These are phyloP conservation scores for Diphyllodes magnificus DNA, from an alignment of 2,113 vertebrate genomes.

Conservation along the genomic window DNA sequence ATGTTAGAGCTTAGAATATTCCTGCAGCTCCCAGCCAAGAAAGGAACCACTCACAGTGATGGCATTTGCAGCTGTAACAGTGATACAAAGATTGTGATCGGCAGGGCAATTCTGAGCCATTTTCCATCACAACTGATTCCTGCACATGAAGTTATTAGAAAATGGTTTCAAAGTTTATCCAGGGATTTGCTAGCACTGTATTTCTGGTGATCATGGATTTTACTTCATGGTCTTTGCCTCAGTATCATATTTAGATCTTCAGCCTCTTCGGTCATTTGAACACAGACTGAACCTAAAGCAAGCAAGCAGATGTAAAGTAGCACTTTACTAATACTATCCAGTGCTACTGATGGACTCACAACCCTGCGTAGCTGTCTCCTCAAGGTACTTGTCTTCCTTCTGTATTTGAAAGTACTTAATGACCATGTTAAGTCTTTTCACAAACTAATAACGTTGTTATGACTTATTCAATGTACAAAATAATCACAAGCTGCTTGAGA, in stretches of 20 bases:
- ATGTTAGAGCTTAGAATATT: not conserved
- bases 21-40: not conserved
- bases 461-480: not conserved
- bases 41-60: not conserved
- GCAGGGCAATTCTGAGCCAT: not conserved
- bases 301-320: not conserved
- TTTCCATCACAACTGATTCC: not conserved
- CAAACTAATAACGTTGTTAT: not conserved
- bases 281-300: not conserved
- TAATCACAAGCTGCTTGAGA: not conserved
- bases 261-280: not conserved
- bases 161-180: not conserved
- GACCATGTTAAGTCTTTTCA: not conserved
- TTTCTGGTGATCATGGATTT: not conserved
- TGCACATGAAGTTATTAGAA: not conserved
- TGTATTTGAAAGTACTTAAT: not conserved
- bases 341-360: not conserved
- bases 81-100: fast-evolving
- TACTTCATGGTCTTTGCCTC: not conserved
- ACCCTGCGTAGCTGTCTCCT: not conserved
- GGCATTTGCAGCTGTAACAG: not conserved
- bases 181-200: not conserved
- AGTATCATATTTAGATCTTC: not conserved
- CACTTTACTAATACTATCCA: not conserved
- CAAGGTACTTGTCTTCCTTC: not conserved